Base-by-base conservation (phyloP, 2,113 vertebrate genomes). In the Ictalurus punctatus region DNA sequence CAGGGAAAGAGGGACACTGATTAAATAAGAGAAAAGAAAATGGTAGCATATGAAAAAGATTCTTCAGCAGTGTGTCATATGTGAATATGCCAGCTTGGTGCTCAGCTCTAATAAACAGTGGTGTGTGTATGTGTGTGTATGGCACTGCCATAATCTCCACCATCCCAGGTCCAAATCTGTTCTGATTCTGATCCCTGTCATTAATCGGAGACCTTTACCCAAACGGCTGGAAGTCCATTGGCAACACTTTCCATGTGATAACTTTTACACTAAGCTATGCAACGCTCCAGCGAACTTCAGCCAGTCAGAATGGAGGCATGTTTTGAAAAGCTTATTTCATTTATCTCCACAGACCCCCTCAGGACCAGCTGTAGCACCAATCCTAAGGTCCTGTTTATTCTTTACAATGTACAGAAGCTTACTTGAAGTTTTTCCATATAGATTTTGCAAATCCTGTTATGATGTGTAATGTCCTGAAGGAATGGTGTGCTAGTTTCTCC, bases 201-300 rank as follows among this genome's bases (percentile, higher is more conserved):
- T 96, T 95, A 95, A 87, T 86, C 88, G 84, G 88, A 94, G 90
- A 91, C 93, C 93, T 95, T 95, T 94, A 95, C 94, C 93, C 93
- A 96, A 96, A 95, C 94, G 94, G 92, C 94, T 95, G 93, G 93
- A 95, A 95, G 94, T 93, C 95, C 93, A 95, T 95, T 95, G 95
- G 93, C 93, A 92, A 94, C 93, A 94, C 95, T 95, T 95, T 94
- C 93, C 90, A 86, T 93, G 93, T 93, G 95, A 96, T 95, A 96
- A 94, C 94, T 95, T 95, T 94, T 83, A 90, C 92, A 93, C 93
- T 94, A 93, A 95, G 93, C 93, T 93, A 61, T 94, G 91, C 94
- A 94, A 95, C 92, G 93, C 95, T 92, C 94, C 93, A 88, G 86
- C 91, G 93, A 94, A 93, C 93, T 94, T 94, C 93, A 89, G 90